Evolutionary conservation across 2,113 vertebrate species (phyloP), one percentile per base, ranked within the genome.

Genomic region (Corydoras maculifer): DNA sequence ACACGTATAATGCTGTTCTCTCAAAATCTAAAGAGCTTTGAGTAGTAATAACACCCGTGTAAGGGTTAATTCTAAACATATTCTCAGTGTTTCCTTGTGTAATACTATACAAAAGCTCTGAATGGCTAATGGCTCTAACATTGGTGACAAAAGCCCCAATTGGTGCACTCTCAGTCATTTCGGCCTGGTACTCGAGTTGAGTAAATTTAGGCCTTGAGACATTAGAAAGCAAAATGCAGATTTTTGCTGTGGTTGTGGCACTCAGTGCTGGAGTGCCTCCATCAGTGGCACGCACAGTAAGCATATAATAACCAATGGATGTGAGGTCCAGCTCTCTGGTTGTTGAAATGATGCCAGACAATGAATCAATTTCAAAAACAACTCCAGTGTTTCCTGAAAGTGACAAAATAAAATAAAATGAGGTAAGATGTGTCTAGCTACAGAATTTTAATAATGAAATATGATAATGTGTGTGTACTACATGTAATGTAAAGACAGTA

Each of bases 21-120:
- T 98, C 96, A 55, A 93, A 98, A 84, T 98, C 94, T 49, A 96
- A 91, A 2, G 68, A 54, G 65, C 80, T 93, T 65, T 90, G 91
- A 57, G 88, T 97, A 58, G 88, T 95, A 84, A 99, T 86, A 15
- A 97, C 93, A 57, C 97, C 94, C 0, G 95, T 96, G 62, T 97
- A 93, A 0, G 91, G 92, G 76, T 99, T 98, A 62, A 99, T 91
- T 48, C 83, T 80, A 77, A 99, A 99, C 69, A 79, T 81, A 63
- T 85, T 86, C 64, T 93, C 89, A 7, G 77, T 58, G 31, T 97
- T 94, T 66, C 96, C 96, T 70, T 87, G 85, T 79, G 81, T 91
- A 81, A 99, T 88, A 61, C 95, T 92, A 76, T 96, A 99, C 76
- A 92, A 81, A 69, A 98, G 82, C 0, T 92, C 91, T 3, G 94